Conservation (phyloP, 2,888 invertebrate species). For the Acrobasis consociella region DNA sequence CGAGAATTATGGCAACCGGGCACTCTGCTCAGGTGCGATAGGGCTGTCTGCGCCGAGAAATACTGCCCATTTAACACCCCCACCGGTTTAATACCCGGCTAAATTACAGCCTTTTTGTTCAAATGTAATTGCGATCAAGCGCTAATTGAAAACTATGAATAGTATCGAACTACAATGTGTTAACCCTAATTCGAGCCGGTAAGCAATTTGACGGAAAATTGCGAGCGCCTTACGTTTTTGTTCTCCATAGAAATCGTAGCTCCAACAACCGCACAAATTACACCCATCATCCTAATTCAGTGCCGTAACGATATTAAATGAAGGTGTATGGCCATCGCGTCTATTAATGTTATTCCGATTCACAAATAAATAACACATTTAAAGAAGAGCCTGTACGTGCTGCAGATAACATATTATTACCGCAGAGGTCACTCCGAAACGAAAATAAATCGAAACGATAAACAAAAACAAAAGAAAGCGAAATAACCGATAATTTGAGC, state of each 20-base stretch:
- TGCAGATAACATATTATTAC: conserved; percentile 71
- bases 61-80: conserved; percentile 8
- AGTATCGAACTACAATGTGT: conserved; percentile 6
- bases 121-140: conserved; percentile 12
- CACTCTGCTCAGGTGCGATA: conserved; percentile 17
- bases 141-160: conserved; percentile 7
- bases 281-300: conserved; percentile 71
- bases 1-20: conserved; percentile 67
- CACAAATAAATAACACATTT: conserved; percentile 80
- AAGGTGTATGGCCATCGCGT: conserved; percentile 68
- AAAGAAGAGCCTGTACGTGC: conserved; percentile 62
- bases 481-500: conserved; percentile 76
- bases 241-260: conserved; percentile 38
- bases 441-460: conserved; percentile 63
- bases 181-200: conserved; percentile 40
- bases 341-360: conserved; percentile 79
- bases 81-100: neutral
- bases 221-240: conserved; percentile 49
- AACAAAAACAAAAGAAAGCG: conserved; percentile 75
- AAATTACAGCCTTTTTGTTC: conserved; percentile 9
- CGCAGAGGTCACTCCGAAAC: conserved; percentile 78
- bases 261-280: conserved; percentile 60
- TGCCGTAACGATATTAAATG: conserved; percentile 78
- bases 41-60: conserved; percentile 7
- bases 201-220: conserved; percentile 62